Conservation (phyloP, 1,140 invertebrate species). For the Drosophila persimilis region DNA sequence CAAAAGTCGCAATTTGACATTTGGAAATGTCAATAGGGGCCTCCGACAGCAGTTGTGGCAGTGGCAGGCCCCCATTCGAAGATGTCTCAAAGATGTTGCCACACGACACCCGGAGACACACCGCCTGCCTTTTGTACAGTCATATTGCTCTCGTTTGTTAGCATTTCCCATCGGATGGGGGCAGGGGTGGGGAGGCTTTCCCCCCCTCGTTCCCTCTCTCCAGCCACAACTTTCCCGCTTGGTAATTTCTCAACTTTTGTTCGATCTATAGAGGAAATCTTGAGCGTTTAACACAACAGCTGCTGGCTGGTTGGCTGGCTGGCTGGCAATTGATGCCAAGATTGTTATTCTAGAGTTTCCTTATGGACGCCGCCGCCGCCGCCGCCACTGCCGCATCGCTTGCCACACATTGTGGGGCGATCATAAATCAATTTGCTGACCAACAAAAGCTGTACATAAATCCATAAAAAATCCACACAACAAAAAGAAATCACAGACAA, state of each 20-base stretch:
- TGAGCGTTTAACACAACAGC: constrained; percentile 33
- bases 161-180: not conserved
- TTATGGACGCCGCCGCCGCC: constrained; percentile 19
- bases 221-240: constrained; percentile 5
- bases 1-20: constrained; percentile 64
- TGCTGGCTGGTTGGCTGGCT: constrained; percentile 26
- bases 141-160: constrained; percentile 17
- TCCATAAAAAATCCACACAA: too few relatives aligned
- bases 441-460: too few relatives aligned
- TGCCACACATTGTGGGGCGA: constrained; percentile 4
- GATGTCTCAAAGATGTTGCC: constrained; percentile 45
- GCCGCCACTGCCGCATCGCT: not conserved
- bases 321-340: constrained; percentile 24
- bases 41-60: constrained; percentile 23
- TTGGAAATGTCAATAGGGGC: constrained; percentile 67
- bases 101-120: constrained; percentile 17
- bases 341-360: constrained; percentile 46
- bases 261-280: constrained; percentile 14
- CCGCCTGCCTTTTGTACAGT: too few relatives aligned
- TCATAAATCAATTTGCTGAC: constrained; percentile 31
- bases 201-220: not conserved
- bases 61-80: constrained; percentile 30
- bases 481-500: constrained; percentile 14
- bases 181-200: not conserved
- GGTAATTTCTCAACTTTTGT: constrained; percentile 1